These are phyloP conservation scores for Corythornis madagascariensis DNA, from an alignment of 2,113 vertebrate species.

Conservation along the genomic window DNA sequence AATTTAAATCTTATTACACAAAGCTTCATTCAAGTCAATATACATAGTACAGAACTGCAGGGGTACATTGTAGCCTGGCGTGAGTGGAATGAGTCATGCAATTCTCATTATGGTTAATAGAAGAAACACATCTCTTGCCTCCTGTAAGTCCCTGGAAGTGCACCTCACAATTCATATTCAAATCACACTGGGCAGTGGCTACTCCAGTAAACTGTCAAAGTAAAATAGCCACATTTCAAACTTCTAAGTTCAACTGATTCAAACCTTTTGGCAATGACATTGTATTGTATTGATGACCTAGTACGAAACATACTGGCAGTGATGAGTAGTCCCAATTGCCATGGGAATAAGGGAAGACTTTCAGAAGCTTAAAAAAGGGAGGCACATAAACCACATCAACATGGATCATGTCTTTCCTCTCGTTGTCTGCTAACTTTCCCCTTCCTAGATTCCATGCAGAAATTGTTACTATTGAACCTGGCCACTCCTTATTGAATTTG, in stretches of 20 bases:
- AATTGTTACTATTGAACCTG: background rate
- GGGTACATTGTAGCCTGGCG: constrained; percentile 5
- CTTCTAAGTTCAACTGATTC: background rate
- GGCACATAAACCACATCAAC: background rate
- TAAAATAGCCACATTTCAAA: background rate
- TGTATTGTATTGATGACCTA: background rate
- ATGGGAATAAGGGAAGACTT: background rate
- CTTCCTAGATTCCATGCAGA: background rate
- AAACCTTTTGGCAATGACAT: background rate
- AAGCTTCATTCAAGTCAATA: constrained; percentile 38
- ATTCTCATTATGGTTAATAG: background rate
- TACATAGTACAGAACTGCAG: background rate
- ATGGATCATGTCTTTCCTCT: background rate
- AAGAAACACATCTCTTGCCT: background rate
- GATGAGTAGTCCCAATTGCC: background rate
- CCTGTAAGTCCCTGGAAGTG: background rate
- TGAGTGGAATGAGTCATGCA: constrained; percentile 7
- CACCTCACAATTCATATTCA: background rate
- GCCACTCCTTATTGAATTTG: background rate
- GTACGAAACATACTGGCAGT: background rate
- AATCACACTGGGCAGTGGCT: background rate
- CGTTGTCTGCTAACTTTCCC: background rate
- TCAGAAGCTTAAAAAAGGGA: background rate
- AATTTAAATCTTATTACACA: constrained; percentile 57
- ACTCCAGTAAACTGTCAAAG: background rate